Evolutionary conservation across 2,113 vertebrate species (phyloP).

Genomic region (Galemys pyrenaicus): DNA sequence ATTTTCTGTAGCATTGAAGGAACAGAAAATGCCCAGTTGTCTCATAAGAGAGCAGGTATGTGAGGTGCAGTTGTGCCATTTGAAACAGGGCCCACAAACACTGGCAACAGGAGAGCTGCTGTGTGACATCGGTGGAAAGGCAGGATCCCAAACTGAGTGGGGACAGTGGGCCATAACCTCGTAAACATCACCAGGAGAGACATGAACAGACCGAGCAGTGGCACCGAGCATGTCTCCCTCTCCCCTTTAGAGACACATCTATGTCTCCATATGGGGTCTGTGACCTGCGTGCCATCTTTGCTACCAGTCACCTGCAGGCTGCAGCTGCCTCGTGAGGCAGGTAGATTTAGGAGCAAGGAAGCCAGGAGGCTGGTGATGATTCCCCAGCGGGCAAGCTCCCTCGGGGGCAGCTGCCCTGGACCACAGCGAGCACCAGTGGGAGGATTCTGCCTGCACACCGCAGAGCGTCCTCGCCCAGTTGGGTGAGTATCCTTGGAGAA

Average conservation of each 20-base stretch:
- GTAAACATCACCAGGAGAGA: fast-evolving
- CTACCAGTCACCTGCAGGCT: neutral
- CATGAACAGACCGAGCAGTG: too few relatives aligned
- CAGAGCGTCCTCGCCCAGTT: neutral
- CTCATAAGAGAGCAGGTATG: neutral
- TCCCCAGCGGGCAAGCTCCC: neutral
- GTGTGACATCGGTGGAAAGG: neutral
- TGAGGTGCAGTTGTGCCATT: neutral
- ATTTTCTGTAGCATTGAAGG: neutral
- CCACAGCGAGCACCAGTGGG: neutral
- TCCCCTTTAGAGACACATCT: neutral
- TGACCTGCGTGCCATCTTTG: neutral
- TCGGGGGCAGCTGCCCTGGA: neutral
- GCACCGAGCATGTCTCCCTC: neutral
- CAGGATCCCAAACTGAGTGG: fast-evolving
- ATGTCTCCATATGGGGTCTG: fast-evolving
- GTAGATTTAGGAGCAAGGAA: neutral
- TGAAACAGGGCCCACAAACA: neutral
- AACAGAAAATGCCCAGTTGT: neutral
- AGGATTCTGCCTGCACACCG: neutral
- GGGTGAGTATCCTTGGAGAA: neutral
- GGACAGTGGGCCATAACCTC: neutral
- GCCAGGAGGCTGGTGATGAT: neutral
- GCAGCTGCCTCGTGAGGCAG: neutral
- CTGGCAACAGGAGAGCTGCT: fast-evolving